Percentiles rank a stretch among this genome's conserved stretches.
Conservation (phyloP, 1,140 invertebrate genomes). For the Aporrectodea caliginosa region DNA sequence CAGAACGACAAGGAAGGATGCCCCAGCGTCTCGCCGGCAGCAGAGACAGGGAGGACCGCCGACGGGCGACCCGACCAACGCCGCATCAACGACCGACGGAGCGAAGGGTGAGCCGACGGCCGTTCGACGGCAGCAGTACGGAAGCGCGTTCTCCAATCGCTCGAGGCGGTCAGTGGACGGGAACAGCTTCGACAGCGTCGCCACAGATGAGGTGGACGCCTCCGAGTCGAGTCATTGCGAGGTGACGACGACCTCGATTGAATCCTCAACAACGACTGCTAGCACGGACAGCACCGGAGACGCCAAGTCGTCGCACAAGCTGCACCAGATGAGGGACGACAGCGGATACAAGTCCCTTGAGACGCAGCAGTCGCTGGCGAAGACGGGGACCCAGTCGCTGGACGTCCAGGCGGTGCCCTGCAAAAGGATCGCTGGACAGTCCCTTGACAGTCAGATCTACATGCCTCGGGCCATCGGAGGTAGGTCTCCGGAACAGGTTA, state of each 20-base stretch:
- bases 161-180: not conserved
- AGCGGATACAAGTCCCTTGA: constrained; percentile 61
- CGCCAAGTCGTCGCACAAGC: constrained; percentile 50
- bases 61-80: no score
- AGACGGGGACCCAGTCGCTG: constrained; percentile 18
- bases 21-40: no score
- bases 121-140: constrained; percentile 15
- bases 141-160: not conserved
- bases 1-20: no score
- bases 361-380: constrained; percentile 38
- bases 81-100: no score
- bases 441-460: not conserved
- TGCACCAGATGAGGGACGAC: constrained; percentile 59
- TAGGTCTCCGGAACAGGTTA: not conserved
- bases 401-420: not conserved
- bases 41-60: no score
- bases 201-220: constrained; percentile 54
- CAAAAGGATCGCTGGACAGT: not conserved
- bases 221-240: constrained; percentile 57
- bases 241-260: constrained; percentile 56
- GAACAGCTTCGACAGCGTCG: constrained; percentile 60
- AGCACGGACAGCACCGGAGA: constrained; percentile 53
- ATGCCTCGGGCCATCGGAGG: not conserved
- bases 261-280: constrained; percentile 51
- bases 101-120: no score